phyloP scores from a whole-genome alignment of 1,140 invertebrate genomes.

The Mylabris phalerata region DNA sequence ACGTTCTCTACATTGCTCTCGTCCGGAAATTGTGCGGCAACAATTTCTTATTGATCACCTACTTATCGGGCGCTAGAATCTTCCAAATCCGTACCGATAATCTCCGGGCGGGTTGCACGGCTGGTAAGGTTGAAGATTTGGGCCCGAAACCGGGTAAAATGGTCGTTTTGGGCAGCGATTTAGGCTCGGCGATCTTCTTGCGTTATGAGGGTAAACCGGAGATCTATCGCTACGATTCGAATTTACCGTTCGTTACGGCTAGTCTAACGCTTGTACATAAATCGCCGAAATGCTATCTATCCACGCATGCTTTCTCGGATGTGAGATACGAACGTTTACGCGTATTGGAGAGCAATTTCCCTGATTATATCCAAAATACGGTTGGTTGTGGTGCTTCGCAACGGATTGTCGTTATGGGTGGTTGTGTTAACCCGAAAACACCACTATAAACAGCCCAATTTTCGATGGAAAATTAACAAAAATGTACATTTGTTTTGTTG shows the following conservation, averaged over 20 bases:
- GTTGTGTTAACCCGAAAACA: constrained; percentile 25
- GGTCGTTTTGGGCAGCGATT: constrained; percentile 55
- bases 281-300: constrained; percentile 46
- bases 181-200: constrained; percentile 52
- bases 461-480: not conserved
- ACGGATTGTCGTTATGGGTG: constrained; percentile 46
- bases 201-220: constrained; percentile 45
- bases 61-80: constrained; percentile 47
- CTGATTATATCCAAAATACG: constrained; percentile 53
- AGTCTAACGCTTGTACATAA: constrained; percentile 49
- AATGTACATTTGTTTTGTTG: not conserved
- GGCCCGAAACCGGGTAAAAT: constrained; percentile 48
- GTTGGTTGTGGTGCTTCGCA: constrained; percentile 54
- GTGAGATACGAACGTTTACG: constrained; percentile 49
- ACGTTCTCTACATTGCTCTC: constrained; percentile 54
- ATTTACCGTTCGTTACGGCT: constrained; percentile 27
- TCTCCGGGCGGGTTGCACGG: constrained; percentile 45
- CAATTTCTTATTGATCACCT: constrained; percentile 51
- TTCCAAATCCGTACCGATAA: constrained; percentile 51
- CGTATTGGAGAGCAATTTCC: constrained; percentile 56
- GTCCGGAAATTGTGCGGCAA: constrained; percentile 46
- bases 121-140: constrained; percentile 48
- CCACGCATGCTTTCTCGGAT: constrained; percentile 52
- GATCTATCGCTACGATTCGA: constrained; percentile 46
- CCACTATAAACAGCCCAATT: not conserved